Evolutionary conservation across 2,888 invertebrate species (phyloP), one percentile per base, ranked within the genome.

Genomic region (Ariolimax columbianus): DNA sequence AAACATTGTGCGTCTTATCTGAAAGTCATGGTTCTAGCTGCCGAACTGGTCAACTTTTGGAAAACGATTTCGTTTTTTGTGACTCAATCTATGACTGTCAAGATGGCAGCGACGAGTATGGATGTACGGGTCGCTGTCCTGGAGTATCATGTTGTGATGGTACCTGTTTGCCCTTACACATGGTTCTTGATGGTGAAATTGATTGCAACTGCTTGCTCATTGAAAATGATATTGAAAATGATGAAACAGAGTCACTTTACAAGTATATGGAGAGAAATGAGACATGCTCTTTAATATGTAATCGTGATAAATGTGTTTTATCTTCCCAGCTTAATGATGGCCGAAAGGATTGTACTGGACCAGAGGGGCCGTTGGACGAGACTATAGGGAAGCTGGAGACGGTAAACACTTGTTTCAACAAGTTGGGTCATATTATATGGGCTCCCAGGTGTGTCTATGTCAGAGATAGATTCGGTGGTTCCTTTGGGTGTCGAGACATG

Each of bases 401-500:
- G 6, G 77, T 9, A 0, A 40, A 59, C 38, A n/a, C 47, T 40
- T 78, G 77, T 19, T 38, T 26, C 36, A 63, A 38, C 17, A 11
- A 6, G 26, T n/a, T 40, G 14, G 63, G 59, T 14, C 6, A 38
- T n/a, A n/a, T 2, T n/a, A 40, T 63, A 33, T 68, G 66, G 68
- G 36, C 79, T 63, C 79, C 79, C 0, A 63, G 6, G 63, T 79
- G 79, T 66, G 43, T 66, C 14, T 79, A 68, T 30, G 30, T 68
- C 47, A 66, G 47, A 47, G 43, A 68, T n/a, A 40, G 66, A 3
- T 68, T 17, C 55, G 79, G 79, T 11, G 43, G 19, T 43, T 30
- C 68, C 11, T 11, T 79, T 7, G 68, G 66, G 0, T 79, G 79
- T 43, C 66, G 43, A 68, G 79, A 79, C 19, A 33, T 79, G 43